Evolutionary conservation across 2,888 invertebrate species (phyloP), one percentile per base, ranked within the genome.

Genomic region (Pristionchus exspectatus): DNA sequence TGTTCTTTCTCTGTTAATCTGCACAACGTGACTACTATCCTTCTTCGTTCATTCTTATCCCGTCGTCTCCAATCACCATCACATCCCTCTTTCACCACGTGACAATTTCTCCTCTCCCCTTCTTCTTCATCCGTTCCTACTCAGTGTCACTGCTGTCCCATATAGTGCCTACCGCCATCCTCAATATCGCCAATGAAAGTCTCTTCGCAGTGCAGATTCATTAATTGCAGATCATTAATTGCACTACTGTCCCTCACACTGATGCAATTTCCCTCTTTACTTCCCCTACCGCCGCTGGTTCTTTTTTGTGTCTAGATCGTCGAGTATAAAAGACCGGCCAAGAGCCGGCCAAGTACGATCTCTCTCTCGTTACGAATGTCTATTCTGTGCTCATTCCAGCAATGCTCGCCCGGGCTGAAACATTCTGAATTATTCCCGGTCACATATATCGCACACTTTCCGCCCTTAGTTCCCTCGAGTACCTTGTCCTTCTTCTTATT

Each of bases 201-300:
- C n/a, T 21, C 24, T 2, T 30, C 27, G 72, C 27, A 21, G 72
- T 30, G 72, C 16, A 72, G 72, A 72, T 72, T 18, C 16, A 7
- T n/a, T 14, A 30, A 4, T 27, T 50, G 81, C 54, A 81, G 81
- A 12, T 21, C 81, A 81, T 81, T n/a, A 81, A 81, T 54, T n/a
- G 81, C 74, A 18, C 69, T 4, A 30, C 30, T 16, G 33, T 38
- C 74, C 21, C 81, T 81, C 81, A 81, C 81, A 44, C 81, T 81
- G 81, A 81, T 81, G 81, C 81, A 81, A 81, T 81, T 33, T 24
- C 38, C 44, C 14, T 18, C 72, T 63, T 63, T n/a, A 63, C 18
- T 18, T 59, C 16, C 72, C 33, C 72, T 30, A 33, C 72, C 72
- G 44, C 24, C n/a, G 38, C n/a, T n/a, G 77, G n/a, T 24, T n/a